Base-by-base conservation (phyloP, 2,888 invertebrate genomes). In the Drosophila mimetica region DNA sequence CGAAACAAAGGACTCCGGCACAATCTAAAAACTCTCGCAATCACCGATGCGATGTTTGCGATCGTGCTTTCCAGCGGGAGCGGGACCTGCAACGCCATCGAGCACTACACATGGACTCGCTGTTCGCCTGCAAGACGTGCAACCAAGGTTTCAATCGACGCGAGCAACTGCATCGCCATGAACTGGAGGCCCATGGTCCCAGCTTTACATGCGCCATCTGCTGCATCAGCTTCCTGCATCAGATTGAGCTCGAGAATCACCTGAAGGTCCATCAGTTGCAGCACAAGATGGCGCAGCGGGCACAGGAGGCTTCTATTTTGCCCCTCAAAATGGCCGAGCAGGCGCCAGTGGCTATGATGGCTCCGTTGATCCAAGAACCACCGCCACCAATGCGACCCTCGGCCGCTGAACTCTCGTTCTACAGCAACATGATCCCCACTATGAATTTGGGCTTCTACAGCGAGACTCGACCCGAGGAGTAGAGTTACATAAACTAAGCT, bases 21-120 rank as follows among this genome's bases (percentile, higher is more conserved):
- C 22, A 67, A 11, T 4, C 75, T 2, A 75, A 78, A 18, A 9
- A 60, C 2, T 51, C 75, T 2, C 92, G 94, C 67, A 93, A 93
- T 1, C 94, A 94, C 85, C 93, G 93, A 64, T 96, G 95, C 85
- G 93, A 93, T 74, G 92, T 94, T 47, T 96, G 95, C 88, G 93
- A 93, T 54, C 95, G 95, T 88, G 93, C 94, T 7, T 96, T 96
- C 85, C 92, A 94, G 32, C 92, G 95, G 2, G 95, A 95, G 90
- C 92, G 95, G 41, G 95, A 96, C 90, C 90, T 95, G 9, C 95
- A 95, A 75, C 92, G 95, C 0, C 96, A 96, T 90, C 92, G 93
- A 14, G 93, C 94, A 0, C 93, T 95, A 1, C 95, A 95, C 89
- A 93, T 94, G 39, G 95, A 94, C 90, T 94, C 95, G 77, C 93